Evolutionary conservation across 2,888 invertebrate genomes (phyloP).

Genomic region (Eupeodes latifasciatus): DNA sequence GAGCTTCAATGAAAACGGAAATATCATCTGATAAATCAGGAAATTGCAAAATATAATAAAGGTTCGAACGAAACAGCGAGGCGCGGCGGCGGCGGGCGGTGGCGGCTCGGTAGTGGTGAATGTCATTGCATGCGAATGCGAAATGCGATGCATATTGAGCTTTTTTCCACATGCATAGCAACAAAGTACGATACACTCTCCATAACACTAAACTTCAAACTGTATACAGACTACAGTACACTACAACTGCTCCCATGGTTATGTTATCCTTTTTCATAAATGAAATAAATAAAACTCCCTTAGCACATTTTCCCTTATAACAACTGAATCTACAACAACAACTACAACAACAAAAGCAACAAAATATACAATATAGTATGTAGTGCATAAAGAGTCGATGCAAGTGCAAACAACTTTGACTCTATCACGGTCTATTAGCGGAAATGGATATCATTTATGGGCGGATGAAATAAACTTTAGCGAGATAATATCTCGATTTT

Average conservation of each 20-base stretch:
- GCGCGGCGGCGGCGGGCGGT: no score
- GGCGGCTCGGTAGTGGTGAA: not conserved
- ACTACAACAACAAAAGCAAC: no score
- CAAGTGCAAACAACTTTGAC: slow-evolving; percentile 47
- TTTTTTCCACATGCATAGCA: slow-evolving; percentile 34
- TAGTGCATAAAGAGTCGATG: not conserved
- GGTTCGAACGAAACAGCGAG: slow-evolving; percentile 56
- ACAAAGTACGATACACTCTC: not conserved
- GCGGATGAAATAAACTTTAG: slow-evolving; percentile 35
- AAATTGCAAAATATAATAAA: slow-evolving; percentile 82
- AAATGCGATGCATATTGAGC: slow-evolving; percentile 28
- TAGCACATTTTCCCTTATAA: not conserved
- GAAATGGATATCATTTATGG: slow-evolving; percentile 63
- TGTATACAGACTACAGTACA: not conserved
- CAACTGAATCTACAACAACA: not conserved
- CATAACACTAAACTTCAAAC: not conserved
- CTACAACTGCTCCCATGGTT: slow-evolving; percentile 13
- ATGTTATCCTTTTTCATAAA: slow-evolving; percentile 38
- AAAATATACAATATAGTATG: no score
- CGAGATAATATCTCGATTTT: slow-evolving; percentile 28
- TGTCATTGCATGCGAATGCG: slow-evolving; percentile 20
- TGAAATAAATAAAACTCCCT: slow-evolving; percentile 43
- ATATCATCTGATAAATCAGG: slow-evolving; percentile 82
- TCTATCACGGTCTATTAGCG: slow-evolving; percentile 65
- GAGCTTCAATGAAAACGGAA: slow-evolving; percentile 80